Evolutionary conservation across 2,888 invertebrate genomes (phyloP).

Genomic region (Drosophila paramelanica): DNA sequence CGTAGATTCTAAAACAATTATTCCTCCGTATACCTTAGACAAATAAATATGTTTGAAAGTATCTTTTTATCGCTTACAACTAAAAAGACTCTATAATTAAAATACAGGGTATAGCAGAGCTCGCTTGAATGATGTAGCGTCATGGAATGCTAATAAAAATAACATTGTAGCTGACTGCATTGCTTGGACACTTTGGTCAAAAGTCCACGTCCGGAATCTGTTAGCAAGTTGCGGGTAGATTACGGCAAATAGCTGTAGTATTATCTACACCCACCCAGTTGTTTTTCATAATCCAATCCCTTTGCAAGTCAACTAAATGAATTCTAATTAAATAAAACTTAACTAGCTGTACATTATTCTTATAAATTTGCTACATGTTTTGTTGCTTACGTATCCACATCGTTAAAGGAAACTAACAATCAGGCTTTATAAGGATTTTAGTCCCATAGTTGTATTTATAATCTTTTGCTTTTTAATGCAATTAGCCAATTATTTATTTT

Average conservation of each 20-base stretch:
- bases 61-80: too few relatives aligned
- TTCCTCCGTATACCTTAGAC: too few relatives aligned
- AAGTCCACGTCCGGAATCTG: conserved; percentile 18
- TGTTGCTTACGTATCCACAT: too few relatives aligned
- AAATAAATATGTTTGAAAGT: too few relatives aligned
- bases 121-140: neutral
- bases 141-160: conserved; percentile 28
- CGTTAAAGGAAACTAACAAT: too few relatives aligned
- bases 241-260: conserved; percentile 30
- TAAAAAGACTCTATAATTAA: neutral
- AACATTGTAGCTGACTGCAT: conserved; percentile 14
- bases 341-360: neutral
- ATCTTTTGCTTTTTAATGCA: too few relatives aligned
- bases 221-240: conserved; percentile 38
- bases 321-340: conserved; percentile 4
- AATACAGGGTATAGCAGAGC: conserved; percentile 2
- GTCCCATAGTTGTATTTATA: too few relatives aligned
- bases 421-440: too few relatives aligned
- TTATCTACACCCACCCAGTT: conserved; percentile 19
- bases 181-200: conserved; percentile 1
- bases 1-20: too few relatives aligned
- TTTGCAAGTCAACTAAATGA: conserved; percentile 10
- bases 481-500: too few relatives aligned
- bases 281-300: conserved; percentile 15
- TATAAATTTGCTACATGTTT: neutral